phyloP scores from a whole-genome alignment of 2,888 invertebrate genomes.

The Agrochola lota region DNA sequence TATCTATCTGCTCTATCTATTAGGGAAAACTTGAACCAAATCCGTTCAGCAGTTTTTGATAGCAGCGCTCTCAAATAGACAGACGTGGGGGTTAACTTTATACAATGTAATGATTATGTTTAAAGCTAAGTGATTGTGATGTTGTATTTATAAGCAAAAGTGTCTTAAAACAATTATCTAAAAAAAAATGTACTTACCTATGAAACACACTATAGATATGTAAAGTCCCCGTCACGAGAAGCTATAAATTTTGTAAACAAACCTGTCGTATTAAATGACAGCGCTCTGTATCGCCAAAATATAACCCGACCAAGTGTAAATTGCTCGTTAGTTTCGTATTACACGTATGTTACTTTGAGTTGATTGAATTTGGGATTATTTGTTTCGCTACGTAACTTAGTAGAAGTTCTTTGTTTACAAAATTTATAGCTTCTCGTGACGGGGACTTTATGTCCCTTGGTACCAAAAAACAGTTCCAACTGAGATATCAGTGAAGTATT shows the following conservation, averaged over 20 bases:
- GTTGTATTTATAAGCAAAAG: constrained; percentile 28
- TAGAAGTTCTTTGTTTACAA: too few species aligned
- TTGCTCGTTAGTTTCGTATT: too few species aligned
- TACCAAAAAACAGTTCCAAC: constrained; percentile 17
- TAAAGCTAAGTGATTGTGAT: constrained; percentile 23
- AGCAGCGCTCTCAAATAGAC: constrained; percentile 8
- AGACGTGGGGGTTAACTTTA: not conserved
- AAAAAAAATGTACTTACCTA: not conserved
- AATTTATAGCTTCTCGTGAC: too few species aligned
- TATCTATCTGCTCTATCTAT: not conserved
- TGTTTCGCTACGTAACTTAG: too few species aligned
- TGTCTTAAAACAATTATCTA: constrained; percentile 18
- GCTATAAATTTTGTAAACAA: too few species aligned
- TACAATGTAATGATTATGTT: not conserved
- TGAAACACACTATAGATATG: not conserved
- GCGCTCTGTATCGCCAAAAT: too few species aligned
- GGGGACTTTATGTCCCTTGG: not conserved
- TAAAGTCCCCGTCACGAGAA: too few species aligned
- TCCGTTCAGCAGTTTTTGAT: not conserved
- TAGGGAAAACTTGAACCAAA: not conserved
- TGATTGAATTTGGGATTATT: too few species aligned
- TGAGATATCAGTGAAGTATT: constrained; percentile 19
- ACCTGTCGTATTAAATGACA: too few species aligned
- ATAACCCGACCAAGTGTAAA: too few species aligned
- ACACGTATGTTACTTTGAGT: too few species aligned